Base-by-base conservation (phyloP, 2,797 vertebrate species). In the Sebastes dallii region DNA sequence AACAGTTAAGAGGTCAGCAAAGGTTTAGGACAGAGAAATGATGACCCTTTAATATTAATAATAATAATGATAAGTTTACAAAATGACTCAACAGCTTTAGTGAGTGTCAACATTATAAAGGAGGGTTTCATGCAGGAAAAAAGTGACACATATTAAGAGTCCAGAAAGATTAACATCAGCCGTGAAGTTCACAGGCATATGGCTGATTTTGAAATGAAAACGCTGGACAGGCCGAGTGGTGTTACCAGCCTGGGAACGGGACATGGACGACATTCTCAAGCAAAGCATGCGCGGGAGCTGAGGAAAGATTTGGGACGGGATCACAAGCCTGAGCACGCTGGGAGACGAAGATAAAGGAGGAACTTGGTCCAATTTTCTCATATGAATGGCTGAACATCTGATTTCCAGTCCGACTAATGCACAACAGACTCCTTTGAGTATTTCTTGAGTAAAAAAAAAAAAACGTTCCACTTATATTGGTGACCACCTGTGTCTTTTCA, bases 231-330 rank as follows among this genome's bases (percentile, higher is more conserved):
- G 24, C 27, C 0, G n/a, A 70, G 80, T 39, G 25, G n/a, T 20
- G 58, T 52, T 77, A 78, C 56, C 46, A 84, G 87, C 77, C 83
- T 91, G 84, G 83, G 86, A 93, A 89, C 67, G 39, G 61, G 68
- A 77, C 16, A 8, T 39, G 76, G 66, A 80, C 4, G n/a, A 83
- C 78, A 86, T 92, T 92, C 92, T 90, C 84, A 91, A 88, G 89
- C 75, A 82, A 46, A 78, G 81, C 91, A 92, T 91, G 90, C 88
- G 88, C 5, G 4, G 84, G 74, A 84, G 77, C 66, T 61, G 69
- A 79, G 74, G 76, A 79, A 22, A 85, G 85, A 83, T 81, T 72
- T 30, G 75, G 82, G 69, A 82, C n/a, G 68, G 83, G 82, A 87
- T 82, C 85, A 83, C 68, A 82, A 83, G 86, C 59, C 62, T 27